Conservation (phyloP, 2,113 vertebrate genomes). For the Andinoacara biseriatus region DNA sequence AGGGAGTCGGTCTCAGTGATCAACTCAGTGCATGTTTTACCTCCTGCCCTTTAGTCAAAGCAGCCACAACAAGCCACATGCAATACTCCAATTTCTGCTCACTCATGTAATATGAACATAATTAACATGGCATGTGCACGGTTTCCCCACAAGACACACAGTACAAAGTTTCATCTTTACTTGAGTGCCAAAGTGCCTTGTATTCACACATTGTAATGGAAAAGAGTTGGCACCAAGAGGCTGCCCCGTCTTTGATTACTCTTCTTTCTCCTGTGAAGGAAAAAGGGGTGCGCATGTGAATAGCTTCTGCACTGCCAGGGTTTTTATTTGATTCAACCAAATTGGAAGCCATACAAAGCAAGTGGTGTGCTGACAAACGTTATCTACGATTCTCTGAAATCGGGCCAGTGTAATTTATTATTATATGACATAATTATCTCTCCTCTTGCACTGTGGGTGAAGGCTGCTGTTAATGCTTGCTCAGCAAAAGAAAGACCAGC, state of each 20-base stretch:
- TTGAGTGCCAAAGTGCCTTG: constrained; percentile 23
- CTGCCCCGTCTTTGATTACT: constrained; percentile 21
- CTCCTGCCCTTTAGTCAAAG: constrained; percentile 42
- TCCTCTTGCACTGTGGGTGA: constrained; percentile 29
- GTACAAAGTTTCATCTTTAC: constrained; percentile 36
- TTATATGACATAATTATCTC: constrained; percentile 63
- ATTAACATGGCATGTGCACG: constrained; percentile 57
- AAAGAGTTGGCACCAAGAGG: constrained; percentile 45
- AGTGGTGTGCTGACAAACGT: constrained; percentile 54
- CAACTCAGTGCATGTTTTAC: constrained; percentile 45
- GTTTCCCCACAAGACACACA: constrained; percentile 4
- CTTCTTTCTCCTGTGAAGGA: constrained; percentile 43
- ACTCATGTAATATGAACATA: constrained; percentile 67
- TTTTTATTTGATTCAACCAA: constrained; percentile 50
- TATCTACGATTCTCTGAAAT: constrained; percentile 45
- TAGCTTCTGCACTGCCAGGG: constrained; percentile 42
- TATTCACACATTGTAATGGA: constrained; percentile 49
- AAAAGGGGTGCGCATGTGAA: constrained; percentile 39
- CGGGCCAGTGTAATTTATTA: constrained; percentile 54
- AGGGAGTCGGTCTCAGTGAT: constrained; percentile 26
- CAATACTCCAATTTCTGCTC: constrained; percentile 51
- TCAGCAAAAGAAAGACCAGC: constrained; percentile 62
- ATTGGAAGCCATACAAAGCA: constrained; percentile 53
- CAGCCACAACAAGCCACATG: constrained; percentile 36
- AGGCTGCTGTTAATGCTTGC: constrained; percentile 47